Evolutionary conservation across 53 echinoderm and acorn worm genomes (phyloP).

Genomic region (Astropecten irregularis): DNA sequence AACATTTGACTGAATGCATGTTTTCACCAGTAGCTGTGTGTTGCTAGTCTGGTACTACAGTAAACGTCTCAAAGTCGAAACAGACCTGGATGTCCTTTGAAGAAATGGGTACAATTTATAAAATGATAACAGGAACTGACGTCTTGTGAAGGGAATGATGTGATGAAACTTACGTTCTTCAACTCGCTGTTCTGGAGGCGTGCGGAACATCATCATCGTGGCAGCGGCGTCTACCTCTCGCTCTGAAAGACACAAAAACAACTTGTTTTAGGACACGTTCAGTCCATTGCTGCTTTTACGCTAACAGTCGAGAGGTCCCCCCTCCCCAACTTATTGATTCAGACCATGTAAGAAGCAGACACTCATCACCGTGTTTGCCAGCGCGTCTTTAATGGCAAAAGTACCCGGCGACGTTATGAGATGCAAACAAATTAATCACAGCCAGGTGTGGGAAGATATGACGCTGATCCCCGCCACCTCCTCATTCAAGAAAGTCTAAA

Average conservation of each 20-base stretch:
- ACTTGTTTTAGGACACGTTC: too few relatives aligned
- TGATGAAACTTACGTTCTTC: constrained; percentile 96
- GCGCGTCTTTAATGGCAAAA: neutral
- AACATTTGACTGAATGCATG: too few relatives aligned
- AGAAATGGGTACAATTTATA: too few relatives aligned
- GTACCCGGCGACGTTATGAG: neutral
- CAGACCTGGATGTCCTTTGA: too few relatives aligned
- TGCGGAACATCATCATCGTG: constrained; percentile 99
- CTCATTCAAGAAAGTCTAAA: too few relatives aligned
- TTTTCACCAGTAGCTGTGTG: too few relatives aligned
- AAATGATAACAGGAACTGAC: too few relatives aligned
- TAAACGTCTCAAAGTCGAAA: too few relatives aligned
- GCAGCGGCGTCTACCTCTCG: constrained; percentile 97
- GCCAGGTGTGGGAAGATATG: constrained; percentile 26
- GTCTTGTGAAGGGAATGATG: too few relatives aligned
- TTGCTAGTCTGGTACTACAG: too few relatives aligned
- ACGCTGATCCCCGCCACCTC: neutral
- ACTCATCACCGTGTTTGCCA: constrained; percentile 6
- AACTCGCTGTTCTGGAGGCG: constrained; percentile 89
- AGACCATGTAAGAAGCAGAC: neutral
- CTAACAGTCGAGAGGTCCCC: neutral
- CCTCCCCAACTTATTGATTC: constrained; percentile 32
- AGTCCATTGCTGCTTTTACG: neutral
- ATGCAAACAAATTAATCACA: constrained; percentile 53
- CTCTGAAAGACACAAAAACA: constrained; percentile 53